Conservation (phyloP, 2,888 invertebrate genomes). For the Pammene aurita region DNA sequence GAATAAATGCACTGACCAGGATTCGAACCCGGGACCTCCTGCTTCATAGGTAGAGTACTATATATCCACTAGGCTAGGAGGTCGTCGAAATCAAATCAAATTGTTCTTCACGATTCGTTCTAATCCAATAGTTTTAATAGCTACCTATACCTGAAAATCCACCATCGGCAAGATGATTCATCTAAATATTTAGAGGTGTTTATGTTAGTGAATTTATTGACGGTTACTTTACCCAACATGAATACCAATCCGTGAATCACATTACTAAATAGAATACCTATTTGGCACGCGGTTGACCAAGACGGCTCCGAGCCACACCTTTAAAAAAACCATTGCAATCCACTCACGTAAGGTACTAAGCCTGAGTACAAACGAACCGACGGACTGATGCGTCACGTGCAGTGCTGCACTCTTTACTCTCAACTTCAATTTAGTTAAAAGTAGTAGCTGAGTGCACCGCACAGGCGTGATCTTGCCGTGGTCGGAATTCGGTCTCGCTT, state of each 20-base stretch:
- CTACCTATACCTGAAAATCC: too few species aligned
- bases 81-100: too few species aligned
- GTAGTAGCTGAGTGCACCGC: constrained; percentile 68
- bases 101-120: too few species aligned
- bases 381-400: constrained; percentile 72
- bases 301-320: constrained; percentile 56
- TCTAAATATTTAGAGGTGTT: background rate
- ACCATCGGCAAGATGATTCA: background rate
- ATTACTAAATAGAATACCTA: constrained; percentile 54
- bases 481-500: constrained; percentile 60
- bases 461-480: constrained; percentile 66
- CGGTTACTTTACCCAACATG: background rate
- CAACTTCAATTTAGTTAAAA: constrained; percentile 81
- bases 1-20: too few species aligned
- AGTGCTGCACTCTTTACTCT: constrained; percentile 64
- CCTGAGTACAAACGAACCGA: constrained; percentile 62
- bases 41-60: too few species aligned
- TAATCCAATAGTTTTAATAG: background rate
- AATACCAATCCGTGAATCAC: constrained; percentile 42
- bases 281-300: constrained; percentile 60
- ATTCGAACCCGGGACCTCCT: too few species aligned
- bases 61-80: too few species aligned
- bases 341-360: constrained; percentile 67
- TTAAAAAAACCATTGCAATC: constrained; percentile 59
- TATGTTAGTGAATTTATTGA: background rate